Evolutionary conservation across 1,140 invertebrate species (phyloP), one percentile per base, ranked within the genome.

Genomic region (Micrasema minimum): DNA sequence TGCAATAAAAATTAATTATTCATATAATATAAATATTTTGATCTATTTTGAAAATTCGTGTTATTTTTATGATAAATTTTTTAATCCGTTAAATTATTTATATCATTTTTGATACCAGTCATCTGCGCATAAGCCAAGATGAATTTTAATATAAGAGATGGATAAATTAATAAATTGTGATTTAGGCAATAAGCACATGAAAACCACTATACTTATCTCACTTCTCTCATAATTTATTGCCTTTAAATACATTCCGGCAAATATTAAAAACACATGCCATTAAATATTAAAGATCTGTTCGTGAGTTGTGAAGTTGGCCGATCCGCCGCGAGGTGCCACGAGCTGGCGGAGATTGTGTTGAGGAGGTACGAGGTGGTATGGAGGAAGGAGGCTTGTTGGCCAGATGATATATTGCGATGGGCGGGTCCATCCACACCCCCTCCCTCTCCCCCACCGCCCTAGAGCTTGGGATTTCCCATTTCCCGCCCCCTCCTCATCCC

Each of bases 311-410:
- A 67, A 69, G 43, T 53, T 66, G 23, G 72, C 64, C 68, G 41
- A 62, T 69, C 50, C 66, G 74, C 74, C 74, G 70, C 74, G 70
- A 75, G 74, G 70, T 66, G 70, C 22, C 74, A 75, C 70, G 74
- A 75, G 74, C 74, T n/a, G n/a, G 26, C 7, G 26, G 26, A 31
- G 26, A 7, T 4, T 4, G 26, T 2, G 7, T 31, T 2, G 26
- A 31, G 26, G 26, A 7, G 26, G 26, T n/a, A n/a, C n/a, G n/a
- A n/a, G n/a, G 26, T 4, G 7, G 26, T 2, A 31, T 31, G 26
- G 26, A 31, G 26, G 26, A 7, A 7, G 26, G 26, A 31, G 26
- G 26, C 26, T 75, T 62, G 74, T 75, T 75, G 72, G 48, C 37
- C 22, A 12, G 18, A 41, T 75, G 62, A 75, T 72, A 75, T 75